Evolutionary conservation across 2,113 vertebrate species (phyloP), one percentile per base, ranked within the genome.

Genomic region (Dolichallabes microphthalmus): DNA sequence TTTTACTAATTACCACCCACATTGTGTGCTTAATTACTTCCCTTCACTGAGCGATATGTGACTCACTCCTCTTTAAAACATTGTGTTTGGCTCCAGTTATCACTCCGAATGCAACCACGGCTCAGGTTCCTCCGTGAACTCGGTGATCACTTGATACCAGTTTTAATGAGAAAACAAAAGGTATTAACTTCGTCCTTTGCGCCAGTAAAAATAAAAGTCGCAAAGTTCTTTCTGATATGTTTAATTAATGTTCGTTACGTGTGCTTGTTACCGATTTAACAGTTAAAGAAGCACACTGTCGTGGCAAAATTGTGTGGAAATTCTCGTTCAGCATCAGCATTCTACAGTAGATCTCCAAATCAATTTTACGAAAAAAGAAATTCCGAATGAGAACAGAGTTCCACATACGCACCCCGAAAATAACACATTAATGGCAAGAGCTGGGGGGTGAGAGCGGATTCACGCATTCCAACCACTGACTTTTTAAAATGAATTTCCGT

Each of bases 1-100:
- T 87, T 84, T 75, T 81, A 80, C 66, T 82, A 86, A 86, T 86
- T 86, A 86, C 79, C 57, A 64, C 78, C 69, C 78, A 82, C 52
- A 25, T 74, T 63, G 55, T 86, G 68, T 39, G 79, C 60, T 82
- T 86, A 86, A 86, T 81, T 74, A 82, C 58, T 86, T 86, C 58
- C 85, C 50, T 58, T 64, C 78, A 64, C 69, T 75, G 78, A 81
- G 78, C 68, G 32, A 81, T 68, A 39, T 53, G 15, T 22, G 69
- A 35, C 68, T 82, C 68, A 55, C 22, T 60, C 73, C 50, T 73
- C 17, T 85, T 79, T 81, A 61, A 45, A 45, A 45, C 4, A 73
- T 74, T 60, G 35, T 50, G 66, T 74, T 81, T 78, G 27, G 39
- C 19, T 68, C 77, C 11, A 55, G 25, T 64, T 75, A 53, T 77